Evolutionary conservation across 2,113 vertebrate species (phyloP).

Genomic region (Syrrhaptes paradoxus): DNA sequence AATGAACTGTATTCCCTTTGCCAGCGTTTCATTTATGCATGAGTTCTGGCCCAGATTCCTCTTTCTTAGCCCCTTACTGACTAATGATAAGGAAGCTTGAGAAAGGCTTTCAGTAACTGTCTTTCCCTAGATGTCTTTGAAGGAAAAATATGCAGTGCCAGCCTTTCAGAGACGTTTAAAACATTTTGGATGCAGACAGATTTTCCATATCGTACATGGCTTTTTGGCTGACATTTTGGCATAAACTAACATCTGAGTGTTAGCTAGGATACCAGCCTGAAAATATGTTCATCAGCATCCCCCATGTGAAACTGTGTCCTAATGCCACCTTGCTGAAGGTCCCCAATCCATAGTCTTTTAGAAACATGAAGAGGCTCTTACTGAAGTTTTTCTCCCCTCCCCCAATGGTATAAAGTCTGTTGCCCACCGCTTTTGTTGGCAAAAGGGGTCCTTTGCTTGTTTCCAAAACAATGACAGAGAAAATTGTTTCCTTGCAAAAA

Average conservation of each 20-base stretch:
- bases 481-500: not conserved
- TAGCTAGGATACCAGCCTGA: not conserved
- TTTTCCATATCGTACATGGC: not conserved
- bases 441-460: not conserved
- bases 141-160: not conserved
- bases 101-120: not conserved
- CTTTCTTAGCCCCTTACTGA: not conserved
- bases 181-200: not conserved
- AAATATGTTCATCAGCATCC: not conserved
- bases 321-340: not conserved
- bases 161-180: not conserved
- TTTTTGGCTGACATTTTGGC: not conserved
- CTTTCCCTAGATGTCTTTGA: not conserved
- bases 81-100: not conserved
- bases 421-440: not conserved
- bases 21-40: not conserved
- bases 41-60: not conserved
- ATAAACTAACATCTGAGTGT: not conserved
- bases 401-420: not conserved
- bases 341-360: accelerated
- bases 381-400: not conserved
- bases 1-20: not conserved
- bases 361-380: not conserved
- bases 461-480: not conserved
- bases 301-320: not conserved